phyloP scores from a whole-genome alignment of 2,888 invertebrate species.

The Trissolcus brochymenae region DNA sequence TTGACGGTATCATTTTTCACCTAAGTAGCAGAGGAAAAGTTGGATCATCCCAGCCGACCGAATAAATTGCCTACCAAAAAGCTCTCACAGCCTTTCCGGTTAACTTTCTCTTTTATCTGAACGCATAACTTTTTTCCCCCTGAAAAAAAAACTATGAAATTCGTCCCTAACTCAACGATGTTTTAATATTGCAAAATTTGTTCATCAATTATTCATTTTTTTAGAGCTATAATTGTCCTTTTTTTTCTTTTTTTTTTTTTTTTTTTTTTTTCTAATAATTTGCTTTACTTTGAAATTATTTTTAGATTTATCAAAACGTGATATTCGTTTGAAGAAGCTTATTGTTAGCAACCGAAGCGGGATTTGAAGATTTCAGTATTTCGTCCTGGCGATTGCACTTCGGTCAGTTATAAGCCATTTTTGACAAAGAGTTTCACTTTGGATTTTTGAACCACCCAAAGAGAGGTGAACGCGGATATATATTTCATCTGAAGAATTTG shows the following conservation, averaged over 20 bases:
- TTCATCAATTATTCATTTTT: too few relatives aligned
- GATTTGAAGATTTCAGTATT: conserved; percentile 21
- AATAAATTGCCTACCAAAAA: conserved; percentile 66
- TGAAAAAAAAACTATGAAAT: background rate
- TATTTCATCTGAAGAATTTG: conserved; percentile 45
- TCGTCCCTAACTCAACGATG: too few relatives aligned
- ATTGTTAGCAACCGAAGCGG: conserved; percentile 1
- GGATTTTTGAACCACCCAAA: conserved; percentile 24
- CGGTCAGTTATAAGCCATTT: conserved; percentile 39
- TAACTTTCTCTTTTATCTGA: conserved; percentile 50
- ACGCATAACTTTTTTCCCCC: conserved; percentile 30
- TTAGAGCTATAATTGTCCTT: too few relatives aligned
- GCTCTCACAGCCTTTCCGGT: conserved; percentile 52
- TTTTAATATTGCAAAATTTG: too few relatives aligned
- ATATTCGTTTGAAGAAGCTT: too few relatives aligned
- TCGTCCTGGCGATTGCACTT: conserved; percentile 19
- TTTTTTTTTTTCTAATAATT: too few relatives aligned
- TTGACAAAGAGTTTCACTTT: conserved; percentile 38
- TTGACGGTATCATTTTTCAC: conserved; percentile 65
- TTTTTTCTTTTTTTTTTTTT: too few relatives aligned
- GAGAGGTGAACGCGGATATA: conserved; percentile 21
- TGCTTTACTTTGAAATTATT: too few relatives aligned
- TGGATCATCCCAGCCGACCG: conserved; percentile 65
- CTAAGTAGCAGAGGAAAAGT: conserved; percentile 60
- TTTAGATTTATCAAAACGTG: too few relatives aligned